These are phyloP conservation scores for Aleiodes testaceus DNA, from an alignment of 2,888 invertebrate genomes.

Conservation along the genomic window DNA sequence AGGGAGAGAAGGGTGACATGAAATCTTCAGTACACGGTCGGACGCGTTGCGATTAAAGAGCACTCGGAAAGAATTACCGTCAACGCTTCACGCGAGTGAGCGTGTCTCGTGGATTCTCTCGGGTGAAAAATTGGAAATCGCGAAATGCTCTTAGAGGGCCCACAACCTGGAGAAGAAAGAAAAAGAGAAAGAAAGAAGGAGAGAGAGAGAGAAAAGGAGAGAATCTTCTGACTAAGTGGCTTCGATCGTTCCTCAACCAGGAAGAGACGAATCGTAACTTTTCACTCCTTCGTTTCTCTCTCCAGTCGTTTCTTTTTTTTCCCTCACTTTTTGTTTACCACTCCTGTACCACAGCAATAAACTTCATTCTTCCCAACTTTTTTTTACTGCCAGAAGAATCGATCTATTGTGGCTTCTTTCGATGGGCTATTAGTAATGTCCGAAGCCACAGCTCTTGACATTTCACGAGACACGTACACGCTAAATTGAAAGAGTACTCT, in stretches of 20 bases:
- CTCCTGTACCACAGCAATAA: conserved; percentile 25
- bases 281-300: conserved; percentile 24
- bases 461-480: not conserved
- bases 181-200: no score
- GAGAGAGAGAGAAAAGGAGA: not conserved
- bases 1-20: not conserved
- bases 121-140: conserved; percentile 67
- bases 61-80: conserved; percentile 46
- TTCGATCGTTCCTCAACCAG: conserved; percentile 56
- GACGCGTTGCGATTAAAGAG: conserved; percentile 41
- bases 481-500: no score
- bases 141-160: conserved; percentile 59
- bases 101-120: conserved; percentile 52
- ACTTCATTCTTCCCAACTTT: not conserved
- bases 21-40: conserved; percentile 23
- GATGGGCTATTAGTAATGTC: conserved; percentile 31
- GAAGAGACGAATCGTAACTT: conserved; percentile 31
- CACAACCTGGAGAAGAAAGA: not conserved
- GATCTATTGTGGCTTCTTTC: conserved; percentile 27
- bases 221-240: conserved; percentile 58
- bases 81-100: conserved; percentile 36
- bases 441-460: conserved; percentile 28
- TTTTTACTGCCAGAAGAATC: conserved; percentile 26
- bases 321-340: not conserved
- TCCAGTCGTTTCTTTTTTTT: not conserved